Conservation (phyloP, 2,888 invertebrate genomes). For the Platycheirus albimanus region DNA sequence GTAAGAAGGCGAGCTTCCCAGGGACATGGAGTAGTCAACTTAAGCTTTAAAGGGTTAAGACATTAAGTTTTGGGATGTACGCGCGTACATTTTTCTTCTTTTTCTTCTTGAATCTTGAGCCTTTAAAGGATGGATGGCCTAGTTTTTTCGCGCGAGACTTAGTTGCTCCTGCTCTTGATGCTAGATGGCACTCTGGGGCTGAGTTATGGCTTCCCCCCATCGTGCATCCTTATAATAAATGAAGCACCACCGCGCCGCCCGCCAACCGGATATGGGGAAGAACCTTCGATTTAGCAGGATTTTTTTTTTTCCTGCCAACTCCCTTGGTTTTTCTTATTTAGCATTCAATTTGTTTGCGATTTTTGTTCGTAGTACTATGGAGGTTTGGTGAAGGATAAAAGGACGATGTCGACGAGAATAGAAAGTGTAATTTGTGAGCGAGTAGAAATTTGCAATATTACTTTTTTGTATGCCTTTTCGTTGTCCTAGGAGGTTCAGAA, state of each 20-base stretch:
- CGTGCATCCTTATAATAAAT: conserved; percentile 59
- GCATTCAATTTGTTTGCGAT: conserved; percentile 66
- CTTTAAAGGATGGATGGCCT: conserved; percentile 52
- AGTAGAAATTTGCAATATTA: conserved; percentile 69
- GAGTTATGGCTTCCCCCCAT: conserved; percentile 47
- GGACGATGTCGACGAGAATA: conserved; percentile 13
- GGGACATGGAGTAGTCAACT: conserved; percentile 24
- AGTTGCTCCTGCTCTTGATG: not conserved
- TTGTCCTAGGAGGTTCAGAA: conserved; percentile 35
- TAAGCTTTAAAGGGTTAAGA: conserved; percentile 64
- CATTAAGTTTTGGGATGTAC: conserved; percentile 49
- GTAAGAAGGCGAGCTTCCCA: conserved; percentile 17
- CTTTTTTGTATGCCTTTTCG: conserved; percentile 18
- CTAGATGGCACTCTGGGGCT: conserved; percentile 14
- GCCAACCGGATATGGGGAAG: not conserved
- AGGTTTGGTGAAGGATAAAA: conserved; percentile 12
- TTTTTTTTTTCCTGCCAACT: not conserved
- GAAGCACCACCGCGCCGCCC: conserved; percentile 11
- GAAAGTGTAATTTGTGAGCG: conserved; percentile 64
- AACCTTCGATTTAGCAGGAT: conserved; percentile 55
- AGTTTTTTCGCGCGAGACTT: conserved; percentile 14
- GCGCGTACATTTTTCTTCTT: conserved; percentile 17
- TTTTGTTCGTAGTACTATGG: conserved; percentile 10
- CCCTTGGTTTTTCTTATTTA: conserved; percentile 31
- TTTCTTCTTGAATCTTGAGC: not conserved